Evolutionary conservation across 1,140 invertebrate genomes (phyloP).

Genomic region (Chlorops oryzae): DNA sequence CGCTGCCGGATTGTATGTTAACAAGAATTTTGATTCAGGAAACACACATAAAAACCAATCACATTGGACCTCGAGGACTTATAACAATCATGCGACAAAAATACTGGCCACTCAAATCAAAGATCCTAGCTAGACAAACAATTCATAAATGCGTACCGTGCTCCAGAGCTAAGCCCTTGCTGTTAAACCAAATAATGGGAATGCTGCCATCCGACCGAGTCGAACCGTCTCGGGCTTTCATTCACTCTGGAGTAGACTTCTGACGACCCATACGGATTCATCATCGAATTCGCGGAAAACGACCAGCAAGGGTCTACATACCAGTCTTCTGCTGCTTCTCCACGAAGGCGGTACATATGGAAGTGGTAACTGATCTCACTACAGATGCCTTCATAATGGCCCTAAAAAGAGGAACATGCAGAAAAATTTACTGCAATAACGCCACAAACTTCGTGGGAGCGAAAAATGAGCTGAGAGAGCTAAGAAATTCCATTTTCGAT

Average conservation of each 20-base stretch:
- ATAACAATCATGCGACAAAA: conserved; percentile 19
- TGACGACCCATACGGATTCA: conserved; percentile 36
- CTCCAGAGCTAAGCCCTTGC: conserved; percentile 20
- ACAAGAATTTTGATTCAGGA: conserved; percentile 37
- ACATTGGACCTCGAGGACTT: conserved; percentile 36
- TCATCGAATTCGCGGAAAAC: conserved; percentile 3
- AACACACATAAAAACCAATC: conserved; percentile 32
- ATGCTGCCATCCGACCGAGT: conserved; percentile 24
- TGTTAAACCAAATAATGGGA: conserved; percentile 32
- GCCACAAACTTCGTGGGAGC: conserved; percentile 3
- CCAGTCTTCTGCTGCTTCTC: conserved; percentile 20
- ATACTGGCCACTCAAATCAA: conserved; percentile 32
- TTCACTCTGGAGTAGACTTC: conserved; percentile 33
- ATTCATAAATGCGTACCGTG: conserved; percentile 38
- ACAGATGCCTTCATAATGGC: conserved; percentile 18
- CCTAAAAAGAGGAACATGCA: conserved; percentile 7
- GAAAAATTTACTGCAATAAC: conserved; percentile 1
- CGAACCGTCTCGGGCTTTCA: conserved; percentile 24
- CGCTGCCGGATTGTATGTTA: conserved; percentile 37
- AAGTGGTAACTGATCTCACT: conserved; percentile 22
- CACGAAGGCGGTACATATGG: conserved; percentile 32
- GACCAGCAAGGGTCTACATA: conserved; percentile 14
- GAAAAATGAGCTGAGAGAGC: not conserved
- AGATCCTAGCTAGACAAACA: conserved; percentile 17
- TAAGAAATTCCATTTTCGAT: too few species aligned